These are phyloP conservation scores for Tricholaema leucomelas DNA, from an alignment of 2,113 vertebrate genomes.

Conservation along the genomic window DNA sequence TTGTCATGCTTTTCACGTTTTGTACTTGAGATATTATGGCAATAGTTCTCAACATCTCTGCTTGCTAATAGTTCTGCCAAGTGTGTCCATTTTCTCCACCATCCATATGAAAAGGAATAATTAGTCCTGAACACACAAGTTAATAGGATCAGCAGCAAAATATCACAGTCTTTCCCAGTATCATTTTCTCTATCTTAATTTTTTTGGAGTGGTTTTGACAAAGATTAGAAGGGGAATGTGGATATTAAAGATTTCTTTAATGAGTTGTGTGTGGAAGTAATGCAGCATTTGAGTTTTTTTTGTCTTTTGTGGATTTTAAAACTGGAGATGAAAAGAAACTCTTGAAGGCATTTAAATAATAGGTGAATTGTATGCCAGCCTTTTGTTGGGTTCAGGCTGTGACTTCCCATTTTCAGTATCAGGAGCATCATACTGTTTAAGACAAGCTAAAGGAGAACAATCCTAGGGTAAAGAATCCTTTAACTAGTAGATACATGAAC, in stretches of 20 bases:
- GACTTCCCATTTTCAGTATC: not conserved
- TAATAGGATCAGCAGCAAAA: not conserved
- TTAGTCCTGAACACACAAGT: not conserved
- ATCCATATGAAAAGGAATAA: not conserved
- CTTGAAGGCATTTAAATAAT: not conserved
- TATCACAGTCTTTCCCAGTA: not conserved
- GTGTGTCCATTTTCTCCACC: not conserved
- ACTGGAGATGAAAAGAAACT: not conserved
- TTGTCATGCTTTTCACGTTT: not conserved
- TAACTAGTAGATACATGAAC: not conserved
- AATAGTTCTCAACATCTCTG: not conserved
- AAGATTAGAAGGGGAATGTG: not conserved
- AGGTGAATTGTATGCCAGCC: not conserved
- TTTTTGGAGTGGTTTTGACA: not conserved
- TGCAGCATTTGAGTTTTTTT: not conserved
- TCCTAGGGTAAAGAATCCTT: not conserved
- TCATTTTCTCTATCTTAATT: not conserved
- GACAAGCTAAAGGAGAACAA: not conserved
- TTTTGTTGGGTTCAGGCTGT: not conserved
- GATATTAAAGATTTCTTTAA: not conserved
- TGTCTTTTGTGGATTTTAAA: not conserved
- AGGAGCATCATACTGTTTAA: not conserved
- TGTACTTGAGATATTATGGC: not conserved
- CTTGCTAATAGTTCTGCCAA: not conserved
- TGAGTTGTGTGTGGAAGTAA: not conserved